phyloP scores from a whole-genome alignment of 2,797 vertebrate genomes.

The Cuniculus paca region DNA sequence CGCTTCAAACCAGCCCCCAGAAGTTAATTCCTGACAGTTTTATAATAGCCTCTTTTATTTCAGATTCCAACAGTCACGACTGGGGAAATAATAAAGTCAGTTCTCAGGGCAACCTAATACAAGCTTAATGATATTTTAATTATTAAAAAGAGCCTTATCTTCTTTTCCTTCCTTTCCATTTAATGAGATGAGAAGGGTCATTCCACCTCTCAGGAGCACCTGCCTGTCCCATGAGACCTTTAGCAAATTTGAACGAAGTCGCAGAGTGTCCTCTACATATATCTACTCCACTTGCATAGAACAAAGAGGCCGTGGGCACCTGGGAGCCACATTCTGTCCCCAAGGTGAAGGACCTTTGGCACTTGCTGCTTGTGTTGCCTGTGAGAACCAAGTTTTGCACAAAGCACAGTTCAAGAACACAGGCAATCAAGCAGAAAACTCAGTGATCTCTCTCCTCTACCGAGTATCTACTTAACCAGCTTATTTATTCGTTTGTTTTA shows the following conservation, averaged over 20 bases:
- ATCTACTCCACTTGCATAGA: too few relatives aligned
- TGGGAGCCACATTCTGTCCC: too few relatives aligned
- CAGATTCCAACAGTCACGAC: not conserved
- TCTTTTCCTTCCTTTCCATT: not conserved
- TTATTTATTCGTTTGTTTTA: not conserved
- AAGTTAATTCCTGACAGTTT: not conserved
- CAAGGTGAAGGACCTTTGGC: accelerated
- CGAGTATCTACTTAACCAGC: not conserved
- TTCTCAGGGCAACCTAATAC: not conserved
- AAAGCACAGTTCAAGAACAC: accelerated
- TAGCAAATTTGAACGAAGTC: not conserved
- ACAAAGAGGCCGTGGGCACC: not conserved
- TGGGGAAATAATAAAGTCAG: not conserved
- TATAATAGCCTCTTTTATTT: not conserved
- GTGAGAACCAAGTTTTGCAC: not conserved
- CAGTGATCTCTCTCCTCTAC: not conserved
- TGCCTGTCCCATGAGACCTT: not conserved
- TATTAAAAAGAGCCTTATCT: not conserved
- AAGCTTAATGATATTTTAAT: not conserved
- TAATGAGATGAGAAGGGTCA: not conserved
- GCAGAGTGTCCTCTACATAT: not conserved
- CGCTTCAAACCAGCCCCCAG: not conserved
- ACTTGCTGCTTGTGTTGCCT: too few relatives aligned
- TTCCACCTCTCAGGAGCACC: not conserved
- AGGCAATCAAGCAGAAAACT: not conserved